Conservation (phyloP, 2,888 invertebrate genomes). For the Microctonus brassicae region DNA sequence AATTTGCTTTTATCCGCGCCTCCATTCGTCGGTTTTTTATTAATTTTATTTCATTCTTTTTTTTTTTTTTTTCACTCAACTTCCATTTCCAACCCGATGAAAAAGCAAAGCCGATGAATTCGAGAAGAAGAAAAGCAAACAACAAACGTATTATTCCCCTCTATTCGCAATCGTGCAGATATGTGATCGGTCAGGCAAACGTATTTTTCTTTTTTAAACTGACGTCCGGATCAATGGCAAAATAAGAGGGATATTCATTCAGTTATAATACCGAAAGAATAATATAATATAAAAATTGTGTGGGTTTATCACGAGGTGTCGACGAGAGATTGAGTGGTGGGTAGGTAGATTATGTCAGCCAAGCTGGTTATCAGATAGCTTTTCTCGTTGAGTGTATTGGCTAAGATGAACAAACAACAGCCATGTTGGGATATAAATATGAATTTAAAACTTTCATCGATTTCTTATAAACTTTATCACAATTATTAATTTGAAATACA, state of each 20-base stretch:
- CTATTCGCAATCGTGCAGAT: background rate
- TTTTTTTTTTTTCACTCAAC: background rate
- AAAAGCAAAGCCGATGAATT: conserved; percentile 44
- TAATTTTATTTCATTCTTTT: background rate
- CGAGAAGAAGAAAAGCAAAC: conserved; percentile 48
- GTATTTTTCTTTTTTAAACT: conserved; percentile 8
- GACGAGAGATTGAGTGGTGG: background rate
- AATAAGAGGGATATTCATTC: background rate
- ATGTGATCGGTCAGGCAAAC: conserved; percentile 1
- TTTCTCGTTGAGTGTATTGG: conserved; percentile 50
- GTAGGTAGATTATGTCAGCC: conserved; percentile 21
- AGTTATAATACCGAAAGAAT: background rate
- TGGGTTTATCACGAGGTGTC: background rate
- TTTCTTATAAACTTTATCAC: too few species aligned
- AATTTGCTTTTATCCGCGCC: conserved; percentile 15
- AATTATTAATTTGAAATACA: too few species aligned
- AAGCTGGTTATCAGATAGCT: conserved; percentile 21
- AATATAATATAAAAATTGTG: background rate
- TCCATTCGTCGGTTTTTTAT: background rate
- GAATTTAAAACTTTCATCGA: background rate
- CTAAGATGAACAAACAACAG: conserved; percentile 49
- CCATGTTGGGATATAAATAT: background rate
- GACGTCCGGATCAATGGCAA: background rate
- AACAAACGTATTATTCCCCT: conserved; percentile 31
- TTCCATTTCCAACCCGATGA: conserved; percentile 30